These are phyloP conservation scores for Benthosema pterotum DNA, from an alignment of 2,797 vertebrate genomes.

Conservation along the genomic window DNA sequence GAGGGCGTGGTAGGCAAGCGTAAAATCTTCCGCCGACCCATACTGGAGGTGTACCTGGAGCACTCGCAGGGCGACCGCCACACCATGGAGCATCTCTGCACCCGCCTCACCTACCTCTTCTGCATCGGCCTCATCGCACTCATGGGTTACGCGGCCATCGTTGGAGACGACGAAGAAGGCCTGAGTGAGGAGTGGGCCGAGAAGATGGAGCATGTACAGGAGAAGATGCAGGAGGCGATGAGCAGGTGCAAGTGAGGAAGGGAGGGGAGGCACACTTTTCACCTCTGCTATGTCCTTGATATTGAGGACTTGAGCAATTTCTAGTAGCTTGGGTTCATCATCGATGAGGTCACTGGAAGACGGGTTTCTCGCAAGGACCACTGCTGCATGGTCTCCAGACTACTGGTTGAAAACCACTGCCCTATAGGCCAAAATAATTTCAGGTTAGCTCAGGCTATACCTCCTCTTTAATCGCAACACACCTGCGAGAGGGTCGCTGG, in stretches of 20 bases:
- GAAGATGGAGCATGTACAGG: constrained; percentile 80
- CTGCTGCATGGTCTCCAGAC: too few species aligned
- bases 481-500: too few species aligned
- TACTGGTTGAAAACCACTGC: too few species aligned
- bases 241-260: constrained; percentile 68
- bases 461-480: too few species aligned
- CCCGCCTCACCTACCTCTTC: constrained; percentile 82
- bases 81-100: constrained; percentile 81
- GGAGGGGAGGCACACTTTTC: not conserved
- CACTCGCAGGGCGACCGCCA: constrained; percentile 71
- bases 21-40: constrained; percentile 81
- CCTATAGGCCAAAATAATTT: too few species aligned
- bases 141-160: constrained; percentile 80
- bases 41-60: constrained; percentile 81
- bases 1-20: constrained; percentile 79
- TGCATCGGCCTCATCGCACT: constrained; percentile 84
- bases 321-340: too few species aligned
- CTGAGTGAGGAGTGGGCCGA: constrained; percentile 78
- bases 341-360: too few species aligned
- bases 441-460: too few species aligned
- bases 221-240: constrained; percentile 80
- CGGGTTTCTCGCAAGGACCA: too few species aligned
- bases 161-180: constrained; percentile 78
- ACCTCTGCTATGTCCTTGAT: constrained; percentile 15
- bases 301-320: constrained; percentile 1